Conservation (phyloP, 2,888 invertebrate species). For the Chironomus riparius region DNA sequence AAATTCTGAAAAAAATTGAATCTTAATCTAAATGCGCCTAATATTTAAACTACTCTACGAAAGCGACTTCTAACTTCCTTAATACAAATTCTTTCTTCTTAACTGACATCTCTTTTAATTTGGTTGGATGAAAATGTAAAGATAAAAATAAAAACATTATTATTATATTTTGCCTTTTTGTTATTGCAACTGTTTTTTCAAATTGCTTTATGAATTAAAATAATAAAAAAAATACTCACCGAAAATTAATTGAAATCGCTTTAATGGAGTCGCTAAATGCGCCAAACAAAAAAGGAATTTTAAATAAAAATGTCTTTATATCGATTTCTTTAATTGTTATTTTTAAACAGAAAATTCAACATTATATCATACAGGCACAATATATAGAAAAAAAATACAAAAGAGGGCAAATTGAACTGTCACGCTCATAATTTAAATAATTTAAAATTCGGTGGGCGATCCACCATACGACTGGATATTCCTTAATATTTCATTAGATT, state of each 20-base stretch:
- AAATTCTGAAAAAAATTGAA: too few species aligned
- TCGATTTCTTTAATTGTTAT: constrained; percentile 15
- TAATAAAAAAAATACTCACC: not conserved
- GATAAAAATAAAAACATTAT: too few species aligned
- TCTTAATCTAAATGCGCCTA: too few species aligned
- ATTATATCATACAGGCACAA: not conserved
- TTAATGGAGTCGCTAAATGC: not conserved
- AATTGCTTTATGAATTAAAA: too few species aligned
- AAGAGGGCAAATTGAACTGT: not conserved
- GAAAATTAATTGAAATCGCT: not conserved
- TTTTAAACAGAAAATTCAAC: not conserved
- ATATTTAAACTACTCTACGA: too few species aligned
- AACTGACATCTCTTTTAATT: not conserved
- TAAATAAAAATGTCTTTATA: not conserved
- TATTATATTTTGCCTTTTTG: not conserved
- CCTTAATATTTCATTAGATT: constrained; percentile 14
- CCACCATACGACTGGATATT: not conserved
- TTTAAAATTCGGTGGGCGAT: not conserved
- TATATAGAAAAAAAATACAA: not conserved
- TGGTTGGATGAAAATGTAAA: not conserved
- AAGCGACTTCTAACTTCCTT: too few species aligned
- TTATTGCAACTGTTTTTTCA: not conserved
- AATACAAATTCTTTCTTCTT: not conserved
- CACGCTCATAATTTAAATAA: not conserved
- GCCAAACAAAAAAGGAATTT: not conserved